Base-by-base conservation (phyloP, 2,888 invertebrate genomes). In the Tanypteryx hageni region DNA sequence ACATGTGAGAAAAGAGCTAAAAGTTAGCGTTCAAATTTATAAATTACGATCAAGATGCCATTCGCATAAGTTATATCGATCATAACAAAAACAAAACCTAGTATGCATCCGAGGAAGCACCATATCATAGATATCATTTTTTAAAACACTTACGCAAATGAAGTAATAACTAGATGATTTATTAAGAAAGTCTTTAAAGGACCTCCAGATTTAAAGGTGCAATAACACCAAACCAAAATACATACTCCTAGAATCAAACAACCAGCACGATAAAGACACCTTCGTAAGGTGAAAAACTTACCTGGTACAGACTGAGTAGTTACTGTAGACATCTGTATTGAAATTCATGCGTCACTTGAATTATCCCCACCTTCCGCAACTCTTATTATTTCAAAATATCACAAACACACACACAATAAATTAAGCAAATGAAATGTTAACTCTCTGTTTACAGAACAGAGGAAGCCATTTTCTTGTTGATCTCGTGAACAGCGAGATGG, bases 281-380 rank as follows among this genome's bases (percentile, higher is more conserved):
- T 27, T 27, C 13, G 18, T 3, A 22, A 92, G 92, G 92, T 93
- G 76, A 14, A 27, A 76, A 93, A 95, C 95, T 95, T 95, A 95
- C 95, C 95, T 95, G 95, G 94, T 94, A 95, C 95, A 93, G 95
- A 95, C 95, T 95, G 95, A 94, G 95, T 93, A 92, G 93, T 95
- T 95, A 95, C 95, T 94, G 95, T 95, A 95, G 95, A 95, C 95
- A 96, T 96, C 95, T 95, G 95, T 93, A 92, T 92, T 92, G 92
- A 93, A 92, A 93, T 93, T 93, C 93, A 93, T 93, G 92, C 93
- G 93, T 93, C 92, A 92, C 92, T 58, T 8, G 57, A 61, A 18
- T 89, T 68, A 68, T 89, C 44, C 31, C 89, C 16, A 89, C 64
- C 31, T 64, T 56, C 18, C n/a, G 64, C 89, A 61, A 89, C 89